phyloP scores from a whole-genome alignment of 2,113 vertebrate species.

The Archilochus colubris region DNA sequence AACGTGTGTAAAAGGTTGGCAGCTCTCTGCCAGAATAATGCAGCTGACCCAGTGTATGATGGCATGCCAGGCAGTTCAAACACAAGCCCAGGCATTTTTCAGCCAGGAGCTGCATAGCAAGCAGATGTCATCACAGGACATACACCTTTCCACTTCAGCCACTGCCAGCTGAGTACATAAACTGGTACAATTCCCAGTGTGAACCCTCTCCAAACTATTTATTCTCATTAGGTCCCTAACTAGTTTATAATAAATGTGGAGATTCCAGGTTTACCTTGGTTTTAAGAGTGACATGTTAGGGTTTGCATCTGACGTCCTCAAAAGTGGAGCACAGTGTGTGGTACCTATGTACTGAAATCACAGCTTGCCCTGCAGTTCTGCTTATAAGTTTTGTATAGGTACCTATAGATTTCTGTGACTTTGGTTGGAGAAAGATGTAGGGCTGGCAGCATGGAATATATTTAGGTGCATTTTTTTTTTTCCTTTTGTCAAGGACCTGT shows the following conservation, averaged over 20 bases:
- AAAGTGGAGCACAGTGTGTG: not conserved
- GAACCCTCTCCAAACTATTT: not conserved
- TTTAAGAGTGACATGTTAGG: not conserved
- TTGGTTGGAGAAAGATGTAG: not conserved
- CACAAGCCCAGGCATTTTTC: not conserved
- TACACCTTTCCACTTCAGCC: not conserved
- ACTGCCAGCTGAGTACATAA: not conserved
- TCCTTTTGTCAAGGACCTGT: not conserved
- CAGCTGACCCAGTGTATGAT: not conserved
- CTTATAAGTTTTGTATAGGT: not conserved
- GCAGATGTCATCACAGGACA: not conserved
- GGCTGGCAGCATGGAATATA: not conserved
- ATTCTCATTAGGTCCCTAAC: not conserved
- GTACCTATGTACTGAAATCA: rapidly evolving
- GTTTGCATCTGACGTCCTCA: not conserved
- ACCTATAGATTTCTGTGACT: not conserved
- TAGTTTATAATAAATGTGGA: not conserved
- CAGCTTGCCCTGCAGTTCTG: not conserved
- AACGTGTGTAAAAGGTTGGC: not conserved
- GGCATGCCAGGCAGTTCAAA: not conserved
- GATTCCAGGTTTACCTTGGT: not conserved
- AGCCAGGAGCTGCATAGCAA: not conserved
- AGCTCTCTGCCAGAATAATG: not conserved
- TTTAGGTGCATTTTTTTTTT: not conserved
- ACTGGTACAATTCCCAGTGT: not conserved